These are phyloP conservation scores for Dorcus hopei DNA, from an alignment of 2,888 invertebrate genomes.

Conservation along the genomic window DNA sequence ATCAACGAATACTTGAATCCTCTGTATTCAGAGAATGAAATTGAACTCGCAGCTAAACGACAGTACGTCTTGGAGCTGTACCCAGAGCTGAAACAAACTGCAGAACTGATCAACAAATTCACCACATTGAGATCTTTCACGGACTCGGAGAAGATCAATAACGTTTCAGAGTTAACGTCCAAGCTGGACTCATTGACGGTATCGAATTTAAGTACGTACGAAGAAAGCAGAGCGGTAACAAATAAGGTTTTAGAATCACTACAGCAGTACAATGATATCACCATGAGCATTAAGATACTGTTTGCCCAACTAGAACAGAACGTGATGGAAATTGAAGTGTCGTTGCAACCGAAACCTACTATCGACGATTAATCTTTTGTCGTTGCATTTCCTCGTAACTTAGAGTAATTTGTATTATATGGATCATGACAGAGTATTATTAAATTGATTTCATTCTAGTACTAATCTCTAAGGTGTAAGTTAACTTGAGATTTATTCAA, in stretches of 20 bases:
- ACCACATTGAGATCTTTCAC: constrained; percentile 46
- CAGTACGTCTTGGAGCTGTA: constrained; percentile 50
- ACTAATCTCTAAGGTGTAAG: too few relatives aligned
- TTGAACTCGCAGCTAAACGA: constrained; percentile 50
- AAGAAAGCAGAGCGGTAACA: constrained; percentile 44
- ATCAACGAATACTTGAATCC: constrained; percentile 52
- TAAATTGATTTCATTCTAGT: too few relatives aligned
- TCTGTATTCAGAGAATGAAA: constrained; percentile 45
- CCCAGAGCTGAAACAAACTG: constrained; percentile 48
- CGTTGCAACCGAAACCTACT: constrained; percentile 42
- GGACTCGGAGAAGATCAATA: constrained; percentile 47
- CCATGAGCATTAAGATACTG: constrained; percentile 49
- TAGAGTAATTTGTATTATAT: neutral
- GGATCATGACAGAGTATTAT: neutral
- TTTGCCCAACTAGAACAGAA: constrained; percentile 50
- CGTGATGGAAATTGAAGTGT: constrained; percentile 48
- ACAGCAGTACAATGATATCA: constrained; percentile 52
- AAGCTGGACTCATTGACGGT: constrained; percentile 48
- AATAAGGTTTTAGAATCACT: constrained; percentile 47
- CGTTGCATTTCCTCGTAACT: neutral
- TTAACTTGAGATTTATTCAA: too few relatives aligned
- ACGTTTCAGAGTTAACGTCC: constrained; percentile 47
- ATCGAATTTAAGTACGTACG: constrained; percentile 45
- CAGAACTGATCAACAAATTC: constrained; percentile 43
- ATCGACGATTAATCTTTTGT: constrained; percentile 30